phyloP scores from a whole-genome alignment of 2,888 invertebrate genomes.

The Cataglyphis livida region DNA sequence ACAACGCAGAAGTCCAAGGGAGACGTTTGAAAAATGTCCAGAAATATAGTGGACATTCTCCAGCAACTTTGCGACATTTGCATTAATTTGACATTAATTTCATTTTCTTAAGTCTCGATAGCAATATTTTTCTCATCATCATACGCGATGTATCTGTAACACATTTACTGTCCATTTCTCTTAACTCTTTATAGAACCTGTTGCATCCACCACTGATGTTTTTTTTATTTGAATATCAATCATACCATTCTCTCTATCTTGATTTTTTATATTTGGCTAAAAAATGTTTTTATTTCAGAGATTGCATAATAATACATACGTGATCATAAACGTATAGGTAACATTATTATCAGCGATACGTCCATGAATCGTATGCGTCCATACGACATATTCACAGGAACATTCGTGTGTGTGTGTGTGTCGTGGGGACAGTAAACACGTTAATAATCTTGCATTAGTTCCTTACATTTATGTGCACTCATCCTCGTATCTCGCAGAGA shows the following conservation, averaged over 20 bases:
- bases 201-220: not conserved
- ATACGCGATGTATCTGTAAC: conserved; percentile 2
- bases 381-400: not conserved
- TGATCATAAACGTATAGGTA: not conserved
- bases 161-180: not conserved
- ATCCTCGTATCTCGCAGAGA: not conserved
- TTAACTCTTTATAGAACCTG: not conserved
- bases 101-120: not conserved
- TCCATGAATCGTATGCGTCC: not conserved
- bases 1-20: not conserved
- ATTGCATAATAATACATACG: not conserved
- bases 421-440: not conserved
- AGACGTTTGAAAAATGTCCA: conserved; percentile 1
- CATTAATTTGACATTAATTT: not conserved
- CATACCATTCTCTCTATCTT: not conserved
- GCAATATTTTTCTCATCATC: conserved; percentile 1
- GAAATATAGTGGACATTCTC: not conserved
- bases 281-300: not conserved
- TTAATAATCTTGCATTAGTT: conserved; percentile 7
- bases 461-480: conserved; percentile 11
- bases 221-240: not conserved
- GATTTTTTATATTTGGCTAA: conserved; percentile 1
- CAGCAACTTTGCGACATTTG: not conserved
- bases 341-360: not conserved
- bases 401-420: not conserved